Conservation (phyloP, 1,140 invertebrate species). For the Atta cephalotes region DNA sequence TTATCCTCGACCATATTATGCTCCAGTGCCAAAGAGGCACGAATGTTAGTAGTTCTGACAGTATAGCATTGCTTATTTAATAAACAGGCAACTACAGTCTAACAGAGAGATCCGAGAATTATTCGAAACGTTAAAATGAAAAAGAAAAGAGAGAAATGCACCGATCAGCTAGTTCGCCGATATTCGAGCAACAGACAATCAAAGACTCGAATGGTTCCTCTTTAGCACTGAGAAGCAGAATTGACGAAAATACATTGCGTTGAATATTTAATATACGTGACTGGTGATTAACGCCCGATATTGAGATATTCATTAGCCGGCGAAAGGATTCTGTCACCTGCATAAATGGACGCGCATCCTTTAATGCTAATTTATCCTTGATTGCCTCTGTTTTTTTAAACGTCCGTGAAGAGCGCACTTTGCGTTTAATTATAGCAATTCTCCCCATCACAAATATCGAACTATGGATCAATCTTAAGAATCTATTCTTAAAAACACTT, state of each 20-base stretch:
- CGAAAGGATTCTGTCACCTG: conserved; percentile 58
- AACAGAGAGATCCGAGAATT: conserved; percentile 32
- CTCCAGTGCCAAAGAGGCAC: conserved; percentile 70
- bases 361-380: conserved; percentile 33
- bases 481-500: conserved; percentile 36
- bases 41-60: conserved; percentile 5
- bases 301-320: conserved; percentile 50
- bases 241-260: conserved; percentile 50
- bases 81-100: background rate
- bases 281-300: conserved; percentile 42
- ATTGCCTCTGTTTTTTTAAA: conserved; percentile 44
- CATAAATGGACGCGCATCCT: conserved; percentile 31
- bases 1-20: conserved; percentile 38
- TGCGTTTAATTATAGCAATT: conserved; percentile 53
- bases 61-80: background rate
- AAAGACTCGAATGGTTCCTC: conserved; percentile 54
- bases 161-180: conserved; percentile 9
- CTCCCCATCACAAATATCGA: conserved; percentile 18
- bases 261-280: conserved; percentile 57
- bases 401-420: conserved; percentile 12
- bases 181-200: background rate
- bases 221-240: conserved; percentile 71
- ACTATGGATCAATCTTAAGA: conserved; percentile 16
- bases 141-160: background rate
- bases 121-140: background rate